A percentile compares a stretch with the other conserved stretches of the same genome.
Conservation (phyloP, 2,888 invertebrate genomes). For the Zhuqinia jingwanae region DNA sequence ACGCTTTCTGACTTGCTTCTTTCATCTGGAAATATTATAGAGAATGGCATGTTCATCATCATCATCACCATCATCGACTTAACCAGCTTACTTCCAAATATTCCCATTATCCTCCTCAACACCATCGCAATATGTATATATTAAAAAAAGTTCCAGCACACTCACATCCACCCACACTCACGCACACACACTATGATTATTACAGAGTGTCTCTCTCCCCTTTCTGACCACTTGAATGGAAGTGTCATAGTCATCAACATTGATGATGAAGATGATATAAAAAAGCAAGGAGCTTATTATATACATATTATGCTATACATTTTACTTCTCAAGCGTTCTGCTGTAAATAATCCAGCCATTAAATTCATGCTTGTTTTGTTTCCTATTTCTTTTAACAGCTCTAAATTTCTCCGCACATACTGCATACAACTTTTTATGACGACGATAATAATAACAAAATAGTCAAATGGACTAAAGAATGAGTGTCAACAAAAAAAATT, state of each 20-base stretch:
- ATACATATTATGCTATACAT: too few species aligned
- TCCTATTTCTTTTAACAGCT: too few species aligned
- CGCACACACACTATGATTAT: background rate
- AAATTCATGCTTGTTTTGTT: too few species aligned
- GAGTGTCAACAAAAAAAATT: too few species aligned
- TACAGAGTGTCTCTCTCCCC: background rate
- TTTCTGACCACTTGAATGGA: background rate
- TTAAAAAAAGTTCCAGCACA: background rate
- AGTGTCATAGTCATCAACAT: background rate
- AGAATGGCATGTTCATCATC: background rate
- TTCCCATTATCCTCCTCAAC: background rate
- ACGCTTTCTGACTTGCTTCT: slow-evolving; percentile 72
- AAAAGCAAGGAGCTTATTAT: too few species aligned
- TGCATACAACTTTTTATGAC: too few species aligned
- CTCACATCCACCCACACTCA: slow-evolving; percentile 8
- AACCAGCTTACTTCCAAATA: slow-evolving; percentile 41
- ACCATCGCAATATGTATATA: background rate
- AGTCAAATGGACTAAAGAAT: too few species aligned
- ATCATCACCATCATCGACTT: background rate
- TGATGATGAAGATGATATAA: too few species aligned
- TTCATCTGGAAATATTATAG: slow-evolving; percentile 69
- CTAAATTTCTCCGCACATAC: too few species aligned
- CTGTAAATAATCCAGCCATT: too few species aligned
- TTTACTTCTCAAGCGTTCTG: too few species aligned
- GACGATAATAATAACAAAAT: too few species aligned